phyloP scores from a whole-genome alignment of 2,113 vertebrate species.

The Actenoides lindsayi region DNA sequence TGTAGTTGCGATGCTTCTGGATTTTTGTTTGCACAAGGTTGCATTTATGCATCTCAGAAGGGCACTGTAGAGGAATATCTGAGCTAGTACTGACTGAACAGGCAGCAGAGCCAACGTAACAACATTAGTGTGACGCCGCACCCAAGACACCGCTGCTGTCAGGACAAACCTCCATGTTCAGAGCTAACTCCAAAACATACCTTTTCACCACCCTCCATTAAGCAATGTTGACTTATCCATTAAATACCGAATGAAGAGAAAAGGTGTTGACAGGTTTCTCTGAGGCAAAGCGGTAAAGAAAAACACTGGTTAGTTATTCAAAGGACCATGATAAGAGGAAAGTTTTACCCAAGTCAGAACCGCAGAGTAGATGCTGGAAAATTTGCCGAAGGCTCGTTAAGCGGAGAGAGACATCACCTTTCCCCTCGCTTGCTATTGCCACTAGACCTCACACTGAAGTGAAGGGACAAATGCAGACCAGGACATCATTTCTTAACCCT shows the following conservation, averaged over 20 bases:
- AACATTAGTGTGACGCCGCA: accelerated
- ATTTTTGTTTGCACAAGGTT: background rate
- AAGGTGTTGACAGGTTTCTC: conserved; percentile 44
- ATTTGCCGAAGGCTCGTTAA: background rate
- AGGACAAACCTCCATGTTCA: background rate
- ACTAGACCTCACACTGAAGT: accelerated
- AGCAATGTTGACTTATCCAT: conserved; percentile 6
- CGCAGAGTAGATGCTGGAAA: background rate
- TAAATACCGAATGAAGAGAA: conserved; percentile 22
- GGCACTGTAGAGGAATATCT: background rate
- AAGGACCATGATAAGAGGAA: background rate
- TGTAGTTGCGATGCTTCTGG: background rate
- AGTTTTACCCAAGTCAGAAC: background rate
- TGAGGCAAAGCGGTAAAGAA: background rate
- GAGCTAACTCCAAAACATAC: conserved; percentile 14
- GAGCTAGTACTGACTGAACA: background rate
- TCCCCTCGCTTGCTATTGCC: background rate
- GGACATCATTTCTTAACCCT: background rate
- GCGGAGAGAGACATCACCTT: background rate
- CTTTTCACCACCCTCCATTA: conserved; percentile 33
- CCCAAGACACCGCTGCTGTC: background rate
- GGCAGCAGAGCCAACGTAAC: background rate
- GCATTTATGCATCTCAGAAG: background rate
- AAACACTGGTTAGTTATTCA: background rate
- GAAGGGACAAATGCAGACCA: background rate